Percentiles rank a stretch among this genome's conserved stretches.
These are phyloP conservation scores for Geodia barretti DNA, from an alignment of 37 sponge, comb jelly and placozoan genomes.

Conservation along the genomic window DNA sequence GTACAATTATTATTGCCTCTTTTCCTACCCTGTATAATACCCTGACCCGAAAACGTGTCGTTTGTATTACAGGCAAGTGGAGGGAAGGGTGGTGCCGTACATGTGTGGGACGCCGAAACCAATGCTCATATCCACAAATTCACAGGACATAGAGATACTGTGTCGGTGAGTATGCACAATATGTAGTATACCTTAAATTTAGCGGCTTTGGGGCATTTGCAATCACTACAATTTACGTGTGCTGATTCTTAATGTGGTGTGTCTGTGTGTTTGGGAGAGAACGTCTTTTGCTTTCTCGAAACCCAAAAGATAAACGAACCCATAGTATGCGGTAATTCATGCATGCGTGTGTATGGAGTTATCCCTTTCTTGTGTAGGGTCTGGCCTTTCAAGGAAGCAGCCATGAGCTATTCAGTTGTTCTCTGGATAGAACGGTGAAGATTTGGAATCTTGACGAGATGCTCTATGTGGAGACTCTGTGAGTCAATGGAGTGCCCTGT, in stretches of 20 bases:
- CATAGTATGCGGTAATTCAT: too few species aligned
- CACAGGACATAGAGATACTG: constrained; percentile 81
- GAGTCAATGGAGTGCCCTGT: constrained; percentile 12
- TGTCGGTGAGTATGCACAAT: constrained; percentile 68
- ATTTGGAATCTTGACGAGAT: constrained; percentile 96
- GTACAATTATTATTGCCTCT: too few species aligned
- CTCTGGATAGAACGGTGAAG: constrained; percentile 91
- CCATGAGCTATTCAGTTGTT: constrained; percentile 92
- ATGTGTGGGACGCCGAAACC: constrained; percentile 82
- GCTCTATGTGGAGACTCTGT: constrained; percentile 96
- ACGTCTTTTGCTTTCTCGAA: too few species aligned
- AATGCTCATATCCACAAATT: constrained; percentile 78
- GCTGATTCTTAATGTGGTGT: too few species aligned
- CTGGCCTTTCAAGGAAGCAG: constrained; percentile 79
- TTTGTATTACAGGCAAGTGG: constrained; percentile 92
- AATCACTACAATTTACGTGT: too few species aligned
- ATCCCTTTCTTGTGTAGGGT: constrained; percentile 54
- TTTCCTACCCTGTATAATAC: too few species aligned
- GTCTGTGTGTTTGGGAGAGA: too few species aligned
- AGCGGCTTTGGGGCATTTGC: too few species aligned
- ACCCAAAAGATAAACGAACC: too few species aligned
- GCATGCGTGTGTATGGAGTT: too few species aligned
- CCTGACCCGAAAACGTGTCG: too few species aligned
- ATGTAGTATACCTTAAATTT: too few species aligned
- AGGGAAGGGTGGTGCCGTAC: constrained; percentile 78